These are phyloP conservation scores for Drosophila tropicalis DNA, from an alignment of 1,140 invertebrate species.

Conservation along the genomic window DNA sequence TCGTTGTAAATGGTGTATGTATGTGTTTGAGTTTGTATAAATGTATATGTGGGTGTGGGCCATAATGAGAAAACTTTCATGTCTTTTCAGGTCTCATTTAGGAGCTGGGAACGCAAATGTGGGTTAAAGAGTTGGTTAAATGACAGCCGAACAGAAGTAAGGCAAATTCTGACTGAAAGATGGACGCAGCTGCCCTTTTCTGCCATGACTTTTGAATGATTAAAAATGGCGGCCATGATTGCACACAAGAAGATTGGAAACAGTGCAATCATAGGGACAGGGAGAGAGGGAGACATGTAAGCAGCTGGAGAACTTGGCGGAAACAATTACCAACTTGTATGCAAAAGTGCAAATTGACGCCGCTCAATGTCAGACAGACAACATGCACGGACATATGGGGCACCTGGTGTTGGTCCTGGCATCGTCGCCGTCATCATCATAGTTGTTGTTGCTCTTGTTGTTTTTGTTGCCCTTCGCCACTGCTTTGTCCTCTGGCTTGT, in stretches of 20 bases:
- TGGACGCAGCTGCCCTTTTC: conserved; percentile 50
- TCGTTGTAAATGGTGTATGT: conserved; percentile 1
- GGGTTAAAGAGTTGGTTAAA: conserved; percentile 51
- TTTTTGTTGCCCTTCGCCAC: conserved; percentile 11
- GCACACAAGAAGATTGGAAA: conserved; percentile 6
- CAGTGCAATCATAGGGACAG: background rate
- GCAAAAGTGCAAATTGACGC: conserved; percentile 73
- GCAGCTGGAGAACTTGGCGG: conserved; percentile 65
- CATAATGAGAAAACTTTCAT: conserved; percentile 76
- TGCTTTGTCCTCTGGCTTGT: conserved; percentile 20
- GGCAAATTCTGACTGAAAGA: conserved; percentile 10
- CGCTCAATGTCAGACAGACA: conserved; percentile 57
- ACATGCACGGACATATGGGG: conserved; percentile 32
- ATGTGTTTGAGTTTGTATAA: background rate
- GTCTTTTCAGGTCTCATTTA: conserved; percentile 75
- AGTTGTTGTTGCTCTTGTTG: background rate
- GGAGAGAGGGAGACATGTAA: conserved; percentile 17
- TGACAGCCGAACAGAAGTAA: conserved; percentile 35
- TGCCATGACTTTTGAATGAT: conserved; percentile 69
- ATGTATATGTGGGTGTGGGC: conserved; percentile 23
- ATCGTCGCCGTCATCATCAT: background rate
- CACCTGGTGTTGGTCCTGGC: conserved; percentile 22
- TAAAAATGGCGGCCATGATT: conserved; percentile 51
- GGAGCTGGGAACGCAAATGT: conserved; percentile 49
- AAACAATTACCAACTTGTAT: conserved; percentile 79